Percentiles rank a stretch among this genome's conserved stretches.
These are phyloP conservation scores for Yoshiicerus persimilis DNA, from an alignment of 1,140 invertebrate genomes.

Conservation along the genomic window DNA sequence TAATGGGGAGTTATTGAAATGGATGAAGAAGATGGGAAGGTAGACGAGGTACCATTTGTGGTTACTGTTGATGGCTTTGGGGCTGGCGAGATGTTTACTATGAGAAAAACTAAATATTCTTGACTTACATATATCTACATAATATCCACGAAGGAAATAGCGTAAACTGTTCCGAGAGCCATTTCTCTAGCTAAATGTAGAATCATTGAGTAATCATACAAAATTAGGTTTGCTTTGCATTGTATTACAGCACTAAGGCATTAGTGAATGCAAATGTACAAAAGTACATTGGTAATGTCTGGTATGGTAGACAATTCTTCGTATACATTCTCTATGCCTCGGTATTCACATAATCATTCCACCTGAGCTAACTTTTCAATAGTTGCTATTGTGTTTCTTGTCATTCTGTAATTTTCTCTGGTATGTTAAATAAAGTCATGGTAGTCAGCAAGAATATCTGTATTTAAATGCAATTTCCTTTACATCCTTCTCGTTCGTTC, in stretches of 20 bases:
- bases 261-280: too few relatives aligned
- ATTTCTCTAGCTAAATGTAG: too few relatives aligned
- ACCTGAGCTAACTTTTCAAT: neutral
- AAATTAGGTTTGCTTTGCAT: too few relatives aligned
- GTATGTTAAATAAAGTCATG: neutral
- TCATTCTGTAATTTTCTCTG: neutral
- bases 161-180: too few relatives aligned
- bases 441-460: neutral
- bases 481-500: neutral
- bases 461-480: neutral
- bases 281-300: too few relatives aligned
- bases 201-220: too few relatives aligned
- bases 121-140: too few relatives aligned
- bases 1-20: slow-evolving; percentile 19
- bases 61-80: neutral
- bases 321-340: neutral
- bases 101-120: neutral
- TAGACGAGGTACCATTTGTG: neutral
- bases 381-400: neutral
- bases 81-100: neutral
- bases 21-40: neutral
- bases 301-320: too few relatives aligned
- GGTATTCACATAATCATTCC: neutral
- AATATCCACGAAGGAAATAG: too few relatives aligned
- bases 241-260: too few relatives aligned